phyloP scores from a whole-genome alignment of 1,140 invertebrate genomes.

The Hycleus phaleratus region DNA sequence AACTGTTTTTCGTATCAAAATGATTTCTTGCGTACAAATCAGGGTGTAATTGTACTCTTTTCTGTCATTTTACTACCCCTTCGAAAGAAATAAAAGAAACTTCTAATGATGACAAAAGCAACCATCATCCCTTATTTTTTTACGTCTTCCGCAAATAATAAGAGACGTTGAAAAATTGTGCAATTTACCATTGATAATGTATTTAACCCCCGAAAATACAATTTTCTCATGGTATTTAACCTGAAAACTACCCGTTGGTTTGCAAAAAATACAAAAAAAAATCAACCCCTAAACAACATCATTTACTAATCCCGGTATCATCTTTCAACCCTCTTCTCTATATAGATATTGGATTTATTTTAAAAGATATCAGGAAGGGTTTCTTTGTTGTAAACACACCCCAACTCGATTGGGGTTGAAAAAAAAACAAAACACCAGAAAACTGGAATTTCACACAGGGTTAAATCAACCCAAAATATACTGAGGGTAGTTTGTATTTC shows the following conservation, averaged over 20 bases:
- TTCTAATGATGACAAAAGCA: too few species aligned
- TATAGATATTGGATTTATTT: not conserved
- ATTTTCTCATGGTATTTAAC: conserved; percentile 19
- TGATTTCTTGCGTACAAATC: too few species aligned
- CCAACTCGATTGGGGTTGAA: not conserved
- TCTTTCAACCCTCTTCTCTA: conserved; percentile 14
- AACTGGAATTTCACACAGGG: conserved; percentile 16
- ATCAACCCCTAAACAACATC: conserved; percentile 10
- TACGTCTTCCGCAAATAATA: not conserved
- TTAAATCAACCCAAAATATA: not conserved
- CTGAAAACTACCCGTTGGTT: not conserved
- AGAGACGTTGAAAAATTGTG: conserved; percentile 19
- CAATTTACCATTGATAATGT: conserved; percentile 18
- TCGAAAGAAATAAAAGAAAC: too few species aligned
- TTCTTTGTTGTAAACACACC: not conserved
- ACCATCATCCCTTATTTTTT: not conserved
- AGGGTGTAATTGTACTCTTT: too few species aligned
- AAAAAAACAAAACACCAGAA: conserved; percentile 4
- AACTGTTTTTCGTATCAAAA: too few species aligned
- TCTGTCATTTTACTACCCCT: too few species aligned
- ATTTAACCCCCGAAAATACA: conserved; percentile 10
- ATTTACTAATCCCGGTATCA: conserved; percentile 22
- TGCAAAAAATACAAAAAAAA: too few species aligned
- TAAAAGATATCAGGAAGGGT: not conserved
- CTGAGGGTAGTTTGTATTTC: not conserved